These are phyloP conservation scores for Streptopelia turtur DNA, from an alignment of 2,797 vertebrate species.

Conservation along the genomic window DNA sequence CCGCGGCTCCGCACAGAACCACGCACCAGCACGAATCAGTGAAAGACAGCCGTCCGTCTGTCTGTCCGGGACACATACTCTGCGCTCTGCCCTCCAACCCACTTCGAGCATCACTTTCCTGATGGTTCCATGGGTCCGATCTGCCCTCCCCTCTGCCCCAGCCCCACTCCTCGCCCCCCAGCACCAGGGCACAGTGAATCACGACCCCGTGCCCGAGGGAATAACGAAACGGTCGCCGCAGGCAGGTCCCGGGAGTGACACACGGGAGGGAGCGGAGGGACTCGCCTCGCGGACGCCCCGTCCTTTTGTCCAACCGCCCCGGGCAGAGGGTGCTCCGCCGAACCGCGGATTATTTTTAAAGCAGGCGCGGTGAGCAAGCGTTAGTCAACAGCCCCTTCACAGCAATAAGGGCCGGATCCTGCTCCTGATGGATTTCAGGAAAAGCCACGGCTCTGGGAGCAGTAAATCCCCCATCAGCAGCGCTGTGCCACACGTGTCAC, in stretches of 20 bases:
- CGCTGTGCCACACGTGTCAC: fast-evolving
- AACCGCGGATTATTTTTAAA: not conserved
- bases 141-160: not conserved
- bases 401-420: not conserved
- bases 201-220: fast-evolving
- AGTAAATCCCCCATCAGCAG: not conserved
- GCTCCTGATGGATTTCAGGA: not conserved
- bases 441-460: not conserved
- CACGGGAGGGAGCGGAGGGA: not conserved
- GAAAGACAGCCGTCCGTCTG: fast-evolving
- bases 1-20: not conserved
- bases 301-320: not conserved
- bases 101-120: not conserved
- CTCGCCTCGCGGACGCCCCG: fast-evolving
- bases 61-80: fast-evolving
- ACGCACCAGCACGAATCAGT: not conserved
- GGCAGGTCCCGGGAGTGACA: not conserved
- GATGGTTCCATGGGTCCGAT: not conserved
- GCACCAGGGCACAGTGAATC: not conserved
- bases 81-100: not conserved
- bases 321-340: not conserved
- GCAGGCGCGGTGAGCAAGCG: not conserved
- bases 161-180: not conserved
- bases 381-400: slow-evolving; percentile 14
- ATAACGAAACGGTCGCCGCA: fast-evolving